A percentile compares a stretch with the other conserved stretches of the same genome.
These are phyloP conservation scores for Diachasma alloeum DNA, from an alignment of 1,140 invertebrate species.

Conservation along the genomic window DNA sequence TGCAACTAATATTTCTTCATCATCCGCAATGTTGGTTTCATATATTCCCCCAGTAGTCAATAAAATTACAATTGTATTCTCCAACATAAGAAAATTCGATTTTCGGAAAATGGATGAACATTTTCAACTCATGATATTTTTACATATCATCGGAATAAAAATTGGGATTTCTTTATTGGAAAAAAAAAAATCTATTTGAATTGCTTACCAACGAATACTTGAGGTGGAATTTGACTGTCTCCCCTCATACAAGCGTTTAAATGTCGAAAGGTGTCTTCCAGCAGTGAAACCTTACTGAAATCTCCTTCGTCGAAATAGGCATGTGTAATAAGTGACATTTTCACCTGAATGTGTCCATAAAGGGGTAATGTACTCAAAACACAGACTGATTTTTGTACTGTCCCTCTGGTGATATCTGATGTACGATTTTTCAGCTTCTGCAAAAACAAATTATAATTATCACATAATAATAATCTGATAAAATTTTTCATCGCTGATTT, in stretches of 20 bases:
- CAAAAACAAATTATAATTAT: conserved; percentile 41
- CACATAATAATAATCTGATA: too few species aligned
- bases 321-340: conserved; percentile 94
- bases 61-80: too few species aligned
- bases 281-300: conserved; percentile 87
- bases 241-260: conserved; percentile 83
- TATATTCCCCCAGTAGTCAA: too few species aligned
- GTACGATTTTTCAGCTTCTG: conserved; percentile 91
- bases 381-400: conserved; percentile 93
- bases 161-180: neutral
- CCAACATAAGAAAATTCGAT: too few species aligned
- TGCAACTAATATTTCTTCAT: too few species aligned
- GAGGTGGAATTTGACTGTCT: conserved; percentile 73
- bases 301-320: conserved; percentile 97
- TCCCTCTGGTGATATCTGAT: conserved; percentile 96
- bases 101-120: too few species aligned
- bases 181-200: neutral
- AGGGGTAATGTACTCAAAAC: conserved; percentile 88
- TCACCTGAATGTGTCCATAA: conserved; percentile 93
- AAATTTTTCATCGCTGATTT: too few species aligned
- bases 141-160: too few species aligned
- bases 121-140: too few species aligned
- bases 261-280: conserved; percentile 93
- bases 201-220: conserved; percentile 81
- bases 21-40: too few species aligned